Evolutionary conservation across 30 jellyfish, hydroid and myxozoan genomes (phyloP).

Genomic region (Nemopilema nomurai): DNA sequence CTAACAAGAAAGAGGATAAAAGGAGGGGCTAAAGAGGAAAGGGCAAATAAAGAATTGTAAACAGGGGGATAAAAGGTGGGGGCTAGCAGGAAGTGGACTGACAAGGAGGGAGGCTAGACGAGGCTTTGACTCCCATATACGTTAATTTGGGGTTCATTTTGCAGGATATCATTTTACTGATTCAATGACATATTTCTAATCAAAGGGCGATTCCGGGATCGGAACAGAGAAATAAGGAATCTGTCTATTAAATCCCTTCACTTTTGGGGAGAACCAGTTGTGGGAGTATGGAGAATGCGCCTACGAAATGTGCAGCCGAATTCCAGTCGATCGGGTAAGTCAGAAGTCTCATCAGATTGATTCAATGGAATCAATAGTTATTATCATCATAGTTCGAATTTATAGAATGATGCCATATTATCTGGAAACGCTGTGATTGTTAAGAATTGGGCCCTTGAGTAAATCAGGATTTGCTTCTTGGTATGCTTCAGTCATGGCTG

Average conservation of each 20-base stretch:
- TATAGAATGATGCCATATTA: too few species aligned
- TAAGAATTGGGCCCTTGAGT: too few species aligned
- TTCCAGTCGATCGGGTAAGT: conserved; percentile 5
- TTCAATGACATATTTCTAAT: background rate
- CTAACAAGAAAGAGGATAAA: too few species aligned
- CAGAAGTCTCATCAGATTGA: too few species aligned
- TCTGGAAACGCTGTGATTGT: too few species aligned
- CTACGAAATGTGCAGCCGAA: conserved; percentile 41
- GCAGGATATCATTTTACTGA: background rate
- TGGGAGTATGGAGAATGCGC: conserved; percentile 52
- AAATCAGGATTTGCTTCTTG: too few species aligned
- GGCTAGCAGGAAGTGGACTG: background rate
- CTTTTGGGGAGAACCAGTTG: conserved; percentile 70
- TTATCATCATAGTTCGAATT: too few species aligned
- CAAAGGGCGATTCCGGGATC: conserved; percentile 21
- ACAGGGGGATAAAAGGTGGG: too few species aligned
- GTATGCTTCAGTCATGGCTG: too few species aligned
- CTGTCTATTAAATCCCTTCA: conserved; percentile 61
- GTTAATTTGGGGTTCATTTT: background rate
- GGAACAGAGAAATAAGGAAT: conserved; percentile 12
- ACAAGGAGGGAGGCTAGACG: background rate
- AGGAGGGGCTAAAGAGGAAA: too few species aligned
- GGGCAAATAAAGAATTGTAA: too few species aligned
- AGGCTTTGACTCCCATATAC: background rate
- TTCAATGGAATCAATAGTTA: too few species aligned